Evolutionary conservation across 2,888 invertebrate species (phyloP), one percentile per base, ranked within the genome.

Genomic region (Colostygia pectinataria): DNA sequence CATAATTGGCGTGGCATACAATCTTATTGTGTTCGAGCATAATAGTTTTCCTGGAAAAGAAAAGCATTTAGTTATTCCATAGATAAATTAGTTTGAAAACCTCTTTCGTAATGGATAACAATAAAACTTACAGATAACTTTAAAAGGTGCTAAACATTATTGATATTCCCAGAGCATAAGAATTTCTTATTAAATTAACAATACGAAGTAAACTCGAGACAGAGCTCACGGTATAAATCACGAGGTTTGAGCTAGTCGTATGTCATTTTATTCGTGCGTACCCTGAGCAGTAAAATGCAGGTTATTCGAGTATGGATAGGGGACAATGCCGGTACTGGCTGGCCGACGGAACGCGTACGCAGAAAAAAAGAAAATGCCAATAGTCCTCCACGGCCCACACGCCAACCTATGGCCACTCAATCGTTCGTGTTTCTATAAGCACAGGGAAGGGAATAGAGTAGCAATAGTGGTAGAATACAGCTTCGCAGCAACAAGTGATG

Each of bases 381-480:
- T 85, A 83, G 87, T 84, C 78, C 84, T 84, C 80, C 66, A 76
- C 88, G 68, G 83, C 87, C 89, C 89, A 88, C 87, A 86, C 87
- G 84, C 86, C 82, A 78, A 68, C 81, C 83, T 80, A 76, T 83
- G 80, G 84, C 80, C 84, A 85, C 87, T 87, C 87, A 84, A 85
- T 86, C 83, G 85, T 80, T 75, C 74, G 75, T 79, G 77, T 77
- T 79, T 69, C 67, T 74, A 71, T 69, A 55, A 49, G 59, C 50
- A 68, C 59, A 78, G 55, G 65, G 63, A 73, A 74, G 68, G 38
- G 53, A 20, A 10, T 65, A 50, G 80, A 82, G 78, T 60, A 54
- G 73, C 23, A 32, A 5, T 5, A 2, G 6, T 6, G n/a, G n/a
- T n/a, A n/a, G n/a, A n/a, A n/a, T 4, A 20, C 5, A 20, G 5